Evolutionary conservation across 2,113 vertebrate species (phyloP).

Genomic region (Eulemur rufifrons): DNA sequence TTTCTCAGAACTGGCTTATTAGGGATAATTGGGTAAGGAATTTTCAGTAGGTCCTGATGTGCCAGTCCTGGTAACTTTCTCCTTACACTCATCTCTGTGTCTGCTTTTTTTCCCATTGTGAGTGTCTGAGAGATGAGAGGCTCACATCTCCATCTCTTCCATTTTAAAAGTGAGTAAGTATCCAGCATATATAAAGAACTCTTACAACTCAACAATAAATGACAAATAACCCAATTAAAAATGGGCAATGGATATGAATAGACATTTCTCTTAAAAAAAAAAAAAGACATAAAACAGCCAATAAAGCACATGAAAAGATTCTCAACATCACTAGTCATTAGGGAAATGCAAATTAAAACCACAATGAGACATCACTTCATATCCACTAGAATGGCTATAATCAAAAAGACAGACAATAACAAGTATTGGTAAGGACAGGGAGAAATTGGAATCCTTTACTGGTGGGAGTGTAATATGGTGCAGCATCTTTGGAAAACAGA

Average conservation of each 20-base stretch:
- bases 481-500: neutral
- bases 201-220: constrained; percentile 25
- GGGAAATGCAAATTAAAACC: neutral
- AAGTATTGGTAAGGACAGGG: neutral
- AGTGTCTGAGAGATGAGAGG: neutral
- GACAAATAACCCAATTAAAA: constrained; percentile 6
- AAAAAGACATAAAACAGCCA: neutral
- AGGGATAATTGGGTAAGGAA: neutral
- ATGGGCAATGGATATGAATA: neutral
- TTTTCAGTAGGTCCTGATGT: neutral
- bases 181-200: neutral
- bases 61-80: neutral
- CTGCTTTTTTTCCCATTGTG: neutral
- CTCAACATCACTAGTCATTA: neutral
- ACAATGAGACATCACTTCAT: neutral
- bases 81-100: neutral
- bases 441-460: neutral
- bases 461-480: neutral
- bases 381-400: neutral
- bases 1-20: neutral
- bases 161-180: neutral
- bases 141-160: neutral
- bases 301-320: neutral
- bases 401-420: neutral
- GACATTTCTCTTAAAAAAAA: neutral